Evolutionary conservation across 2,888 invertebrate species (phyloP), one percentile per base, ranked within the genome.

Genomic region (Diadegma fenestrale): DNA sequence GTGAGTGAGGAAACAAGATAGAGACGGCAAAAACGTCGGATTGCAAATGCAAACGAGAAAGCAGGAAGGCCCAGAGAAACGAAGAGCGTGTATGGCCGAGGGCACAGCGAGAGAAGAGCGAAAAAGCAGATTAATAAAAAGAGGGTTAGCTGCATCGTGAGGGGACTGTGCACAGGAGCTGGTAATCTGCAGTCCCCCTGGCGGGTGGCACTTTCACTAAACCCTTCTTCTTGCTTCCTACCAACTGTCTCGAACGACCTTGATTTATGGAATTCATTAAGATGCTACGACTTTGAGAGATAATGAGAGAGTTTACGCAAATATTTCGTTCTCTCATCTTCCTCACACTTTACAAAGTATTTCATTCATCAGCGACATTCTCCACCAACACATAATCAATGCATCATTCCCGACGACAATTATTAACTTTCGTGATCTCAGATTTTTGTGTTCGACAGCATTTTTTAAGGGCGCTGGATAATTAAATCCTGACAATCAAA

Each of bases 251-350:
- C 30, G 43, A 61, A 17, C 58, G 30, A 45, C 48, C 84, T 63
- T 86, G 86, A 87, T 87, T 87, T 86, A 86, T 87, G 71, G 77
- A 80, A 86, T 87, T 86, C 84, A 86, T 87, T 84, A 86, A 84
- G 86, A 76, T 61, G 68, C 68, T 41, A 69, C 61, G 72, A 64
- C 79, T 85, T 81, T 64, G 22, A 51, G 58, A 78, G 68, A 79
- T 75, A 75, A 48, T 37, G 43, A 61, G 33, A 48, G 58, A 78
- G 69, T 81, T 81, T 76, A 63, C 58, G 37, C 48, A 81, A 51
- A 68, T 69, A 45, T 41, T 76, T 26, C 64, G 51, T 14, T 10
- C 12, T 58, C 17, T 63, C 17, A 26, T 45, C 75, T 63, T 63
- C 17, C n/a, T 58, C 17, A 26, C 26, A 8, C 22, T 37, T 7